Percentiles rank a stretch among this genome's conserved stretches.
phyloP scores from a whole-genome alignment of 2,113 vertebrate genomes.

The Felis catus region F.catus_Fca126_mat1.0 CM031411.1:8552001-8552500 shows the following conservation, averaged over 20 bases:
- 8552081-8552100: not conserved
- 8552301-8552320: not conserved
- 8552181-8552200: not conserved
- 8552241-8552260: not conserved
- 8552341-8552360: not conserved
- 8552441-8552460: not conserved
- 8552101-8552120: not conserved
- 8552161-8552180: not conserved
- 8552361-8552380: not conserved
- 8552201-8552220: not conserved
- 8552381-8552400: not conserved
- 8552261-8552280: not conserved
- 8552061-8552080: not conserved
- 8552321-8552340: not conserved
- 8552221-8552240: not conserved
- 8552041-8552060: not conserved
- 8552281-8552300: not conserved
- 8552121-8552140: not conserved
- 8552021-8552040: not conserved
- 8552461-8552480: not conserved
- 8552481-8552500: not conserved
- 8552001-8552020: not conserved
- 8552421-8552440: not conserved
- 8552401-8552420: not conserved
- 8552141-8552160: not conserved